phyloP scores from a whole-genome alignment of 2,113 vertebrate species.

The Monopterus albus region DNA sequence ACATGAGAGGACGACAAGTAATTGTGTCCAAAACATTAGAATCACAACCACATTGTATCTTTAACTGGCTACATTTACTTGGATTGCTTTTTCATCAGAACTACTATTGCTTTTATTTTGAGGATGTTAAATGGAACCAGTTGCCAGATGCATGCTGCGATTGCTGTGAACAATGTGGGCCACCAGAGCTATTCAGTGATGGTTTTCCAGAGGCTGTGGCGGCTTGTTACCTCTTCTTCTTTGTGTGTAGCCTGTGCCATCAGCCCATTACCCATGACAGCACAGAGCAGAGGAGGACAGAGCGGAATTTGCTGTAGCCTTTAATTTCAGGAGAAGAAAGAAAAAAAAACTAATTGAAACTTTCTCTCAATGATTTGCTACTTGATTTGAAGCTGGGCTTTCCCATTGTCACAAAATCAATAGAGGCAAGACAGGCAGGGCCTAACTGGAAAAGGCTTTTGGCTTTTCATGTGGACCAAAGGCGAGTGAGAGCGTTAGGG shows the following conservation, averaged over 20 bases:
- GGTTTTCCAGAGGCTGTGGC: constrained; percentile 12
- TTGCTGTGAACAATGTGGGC: constrained; percentile 4
- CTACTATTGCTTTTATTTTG: constrained; percentile 43
- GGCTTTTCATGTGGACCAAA: constrained; percentile 72
- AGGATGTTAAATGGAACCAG: constrained; percentile 16
- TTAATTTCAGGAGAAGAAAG: constrained; percentile 71
- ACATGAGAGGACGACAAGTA: constrained; percentile 48
- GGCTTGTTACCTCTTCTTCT: constrained; percentile 32
- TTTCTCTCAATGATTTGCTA: constrained; percentile 78
- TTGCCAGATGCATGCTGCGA: constrained; percentile 2
- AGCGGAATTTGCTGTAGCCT: constrained; percentile 60
- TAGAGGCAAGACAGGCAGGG: constrained; percentile 77
- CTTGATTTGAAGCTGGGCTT: constrained; percentile 87
- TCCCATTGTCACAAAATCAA: constrained; percentile 96
- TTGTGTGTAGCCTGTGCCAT: constrained; percentile 31
- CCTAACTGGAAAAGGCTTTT: constrained; percentile 79
- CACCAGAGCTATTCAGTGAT: not conserved
- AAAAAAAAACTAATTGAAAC: constrained; percentile 88
- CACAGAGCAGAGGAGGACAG: constrained; percentile 43
- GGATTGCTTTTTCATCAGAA: constrained; percentile 32
- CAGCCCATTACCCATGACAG: constrained; percentile 57
- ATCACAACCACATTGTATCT: not conserved
- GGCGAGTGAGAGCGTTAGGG: constrained; percentile 80
- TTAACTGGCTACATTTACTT: constrained; percentile 6
- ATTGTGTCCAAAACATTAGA: constrained; percentile 33